Evolutionary conservation across 2,888 invertebrate species (phyloP).

Genomic region (Hemithea aestivaria): DNA sequence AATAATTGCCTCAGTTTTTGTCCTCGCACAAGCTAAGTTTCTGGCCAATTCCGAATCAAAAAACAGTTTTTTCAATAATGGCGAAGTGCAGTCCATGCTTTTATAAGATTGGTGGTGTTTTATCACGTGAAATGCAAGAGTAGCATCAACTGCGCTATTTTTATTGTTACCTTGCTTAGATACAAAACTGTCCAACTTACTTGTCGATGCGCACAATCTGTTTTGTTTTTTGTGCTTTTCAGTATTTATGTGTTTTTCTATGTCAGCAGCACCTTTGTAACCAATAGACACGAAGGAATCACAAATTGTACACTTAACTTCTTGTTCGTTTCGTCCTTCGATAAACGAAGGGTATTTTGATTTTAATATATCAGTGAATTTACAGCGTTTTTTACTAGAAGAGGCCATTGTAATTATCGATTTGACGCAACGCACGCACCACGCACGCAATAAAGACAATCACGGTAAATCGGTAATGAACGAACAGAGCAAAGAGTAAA

Average conservation of each 20-base stretch:
- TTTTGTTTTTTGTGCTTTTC: neutral
- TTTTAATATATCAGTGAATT: neutral
- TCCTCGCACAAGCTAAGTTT: neutral
- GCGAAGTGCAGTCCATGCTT: neutral
- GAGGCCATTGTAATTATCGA: no score
- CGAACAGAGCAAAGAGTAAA: no score
- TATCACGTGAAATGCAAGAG: neutral
- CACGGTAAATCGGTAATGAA: no score
- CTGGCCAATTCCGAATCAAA: neutral
- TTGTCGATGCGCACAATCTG: neutral
- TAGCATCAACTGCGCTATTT: neutral
- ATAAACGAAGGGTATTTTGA: neutral
- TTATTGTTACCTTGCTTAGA: no score
- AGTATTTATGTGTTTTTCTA: conserved; percentile 3
- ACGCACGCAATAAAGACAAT: no score
- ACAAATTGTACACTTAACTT: conserved; percentile 1
- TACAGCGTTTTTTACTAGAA: neutral
- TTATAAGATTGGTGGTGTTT: neutral
- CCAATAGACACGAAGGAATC: neutral
- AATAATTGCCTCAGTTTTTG: conserved; percentile 1
- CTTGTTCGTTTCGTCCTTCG: neutral
- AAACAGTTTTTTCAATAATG: neutral
- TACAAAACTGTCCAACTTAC: no score
- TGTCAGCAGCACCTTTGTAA: neutral
- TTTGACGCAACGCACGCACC: no score